phyloP scores from a whole-genome alignment of 2,888 invertebrate species.

The Morpho achilles region DNA sequence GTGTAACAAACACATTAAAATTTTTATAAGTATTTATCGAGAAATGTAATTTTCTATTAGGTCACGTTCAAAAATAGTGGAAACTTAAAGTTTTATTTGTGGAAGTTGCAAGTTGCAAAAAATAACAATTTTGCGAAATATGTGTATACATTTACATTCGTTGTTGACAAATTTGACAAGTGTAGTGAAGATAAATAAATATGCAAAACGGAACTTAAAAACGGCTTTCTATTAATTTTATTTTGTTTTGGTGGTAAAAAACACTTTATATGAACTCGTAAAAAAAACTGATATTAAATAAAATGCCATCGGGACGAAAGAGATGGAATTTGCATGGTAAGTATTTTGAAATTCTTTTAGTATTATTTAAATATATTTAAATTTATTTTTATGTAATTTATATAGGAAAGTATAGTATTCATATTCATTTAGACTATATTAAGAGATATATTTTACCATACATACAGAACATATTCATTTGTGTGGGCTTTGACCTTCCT shows the following conservation, averaged over 20 bases:
- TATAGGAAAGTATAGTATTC: too few relatives aligned
- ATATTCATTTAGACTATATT: too few relatives aligned
- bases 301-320: slow-evolving; percentile 83
- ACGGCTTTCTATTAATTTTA: neutral
- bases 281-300: neutral
- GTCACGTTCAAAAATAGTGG: too few relatives aligned
- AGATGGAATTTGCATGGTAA: slow-evolving; percentile 88
- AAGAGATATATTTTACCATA: too few relatives aligned
- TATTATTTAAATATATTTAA: neutral
- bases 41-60: too few relatives aligned
- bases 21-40: too few relatives aligned
- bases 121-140: neutral
- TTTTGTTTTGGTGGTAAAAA: slow-evolving; percentile 1
- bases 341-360: slow-evolving; percentile 25
- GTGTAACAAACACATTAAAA: too few relatives aligned
- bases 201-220: neutral
- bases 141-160: neutral
- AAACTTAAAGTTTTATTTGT: neutral
- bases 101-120: slow-evolving; percentile 19
- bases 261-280: slow-evolving; percentile 1
- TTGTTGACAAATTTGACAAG: slow-evolving; percentile 20
- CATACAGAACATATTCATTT: too few relatives aligned
- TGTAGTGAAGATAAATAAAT: slow-evolving; percentile 5
- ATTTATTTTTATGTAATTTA: too few relatives aligned
- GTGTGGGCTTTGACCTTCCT: slow-evolving; percentile 10